Base-by-base conservation (phyloP, 2,888 invertebrate genomes). In the Spisula subtruncata region DNA sequence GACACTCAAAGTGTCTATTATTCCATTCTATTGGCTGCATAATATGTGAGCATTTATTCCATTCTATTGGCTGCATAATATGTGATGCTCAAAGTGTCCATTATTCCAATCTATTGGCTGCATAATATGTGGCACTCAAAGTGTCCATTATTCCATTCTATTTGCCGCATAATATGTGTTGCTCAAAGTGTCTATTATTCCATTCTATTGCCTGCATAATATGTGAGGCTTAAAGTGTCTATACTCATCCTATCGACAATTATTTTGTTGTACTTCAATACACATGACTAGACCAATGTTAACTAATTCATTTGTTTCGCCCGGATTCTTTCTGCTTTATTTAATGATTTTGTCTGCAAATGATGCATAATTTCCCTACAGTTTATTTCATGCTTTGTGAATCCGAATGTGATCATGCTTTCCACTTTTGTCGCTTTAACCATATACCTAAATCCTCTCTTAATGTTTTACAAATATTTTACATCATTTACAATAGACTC, bases 341-440 rank as follows among this genome's bases (percentile, higher is more conserved):
- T 75, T 75, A 75, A 75, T 75, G 35, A 75, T 35, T 35, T 35
- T 32, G 75, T 75, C 75, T 75, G 75, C 75, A 75, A 75, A 32
- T 32, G 75, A 75, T 75, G 75, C 75, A 75, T 75, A 75, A 32
- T 75, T 18, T 75, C 32, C 75, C 32, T 32, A 16, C 60, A 25
- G 25, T 35, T 75, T 75, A 75, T 75, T 32, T 75, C 35, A 75
- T 32, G 32, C 25, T 66, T 66, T 66, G 60, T 66, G 60, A 66
- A 66, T 66, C 60, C 25, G 20, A 66, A 25, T 5, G n/a, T 66
- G 8, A 25, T 66, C 60, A 66, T 66, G 25, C 25, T 25, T 66
- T 66, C 60, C n/a, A 25, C n/a, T 66, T 66, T 66, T 25, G n/a
- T 12, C n/a, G 60, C 60, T 8, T 5, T 66, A 66, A 66, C 1